phyloP scores from a whole-genome alignment of 2,113 vertebrate genomes.

The Stercorarius parasiticus region DNA sequence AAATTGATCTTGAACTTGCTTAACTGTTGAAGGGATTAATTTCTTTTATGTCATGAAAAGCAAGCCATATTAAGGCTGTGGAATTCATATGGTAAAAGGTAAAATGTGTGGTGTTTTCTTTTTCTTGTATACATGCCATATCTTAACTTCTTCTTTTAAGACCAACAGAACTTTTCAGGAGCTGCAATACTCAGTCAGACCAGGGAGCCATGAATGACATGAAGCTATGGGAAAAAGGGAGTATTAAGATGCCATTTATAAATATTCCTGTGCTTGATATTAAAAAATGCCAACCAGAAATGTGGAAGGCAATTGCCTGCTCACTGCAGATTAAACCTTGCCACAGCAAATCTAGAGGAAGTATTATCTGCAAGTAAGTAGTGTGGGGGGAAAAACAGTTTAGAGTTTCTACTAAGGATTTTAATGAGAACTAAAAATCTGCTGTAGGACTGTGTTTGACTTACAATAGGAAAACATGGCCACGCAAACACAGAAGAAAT shows the following conservation, averaged over 20 bases:
- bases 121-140: neutral
- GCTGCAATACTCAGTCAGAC: conserved; percentile 96
- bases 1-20: neutral
- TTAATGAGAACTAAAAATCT: neutral
- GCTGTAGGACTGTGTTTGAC: neutral
- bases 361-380: conserved; percentile 95
- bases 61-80: neutral
- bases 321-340: conserved; percentile 97
- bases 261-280: conserved; percentile 97
- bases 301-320: conserved; percentile 97
- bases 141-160: conserved; percentile 69
- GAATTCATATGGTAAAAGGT: neutral
- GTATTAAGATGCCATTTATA: conserved; percentile 98
- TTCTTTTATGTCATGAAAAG: neutral
- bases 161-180: conserved; percentile 96
- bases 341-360: conserved; percentile 93
- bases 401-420: neutral
- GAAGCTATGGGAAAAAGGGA: conserved; percentile 97
- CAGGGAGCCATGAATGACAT: conserved; percentile 98
- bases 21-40: neutral
- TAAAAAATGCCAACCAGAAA: conserved; percentile 91
- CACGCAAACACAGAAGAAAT: neutral
- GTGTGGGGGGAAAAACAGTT: neutral
- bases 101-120: neutral
- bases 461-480: neutral